A percentile compares a stretch with the other conserved stretches of the same genome.
Conservation (phyloP, 2,888 invertebrate species). For the Listrodromus nycthemerus region DNA sequence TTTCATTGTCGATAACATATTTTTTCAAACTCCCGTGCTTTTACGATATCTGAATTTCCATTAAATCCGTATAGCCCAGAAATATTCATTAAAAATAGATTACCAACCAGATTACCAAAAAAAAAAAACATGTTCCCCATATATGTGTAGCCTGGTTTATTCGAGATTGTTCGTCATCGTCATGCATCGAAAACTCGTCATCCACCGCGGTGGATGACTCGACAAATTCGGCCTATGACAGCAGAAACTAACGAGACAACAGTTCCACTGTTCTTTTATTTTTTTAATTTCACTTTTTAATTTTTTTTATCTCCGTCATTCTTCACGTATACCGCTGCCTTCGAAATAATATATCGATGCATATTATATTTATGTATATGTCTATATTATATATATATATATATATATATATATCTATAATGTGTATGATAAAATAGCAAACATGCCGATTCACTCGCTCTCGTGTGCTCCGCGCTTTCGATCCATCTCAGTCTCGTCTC, state of each 20-base stretch:
- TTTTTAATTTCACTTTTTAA: background rate
- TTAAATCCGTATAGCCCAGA: background rate
- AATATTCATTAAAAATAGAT: background rate
- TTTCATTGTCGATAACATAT: background rate
- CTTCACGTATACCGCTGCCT: background rate
- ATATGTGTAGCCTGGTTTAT: background rate
- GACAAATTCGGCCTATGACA: background rate
- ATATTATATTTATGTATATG: background rate
- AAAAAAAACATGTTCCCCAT: slow-evolving; percentile 22
- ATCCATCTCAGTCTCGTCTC: slow-evolving; percentile 17
- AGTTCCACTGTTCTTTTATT: background rate
- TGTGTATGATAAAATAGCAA: background rate
- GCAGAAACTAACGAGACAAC: slow-evolving; percentile 14
- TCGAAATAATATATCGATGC: background rate
- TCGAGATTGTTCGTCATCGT: slow-evolving; percentile 21
- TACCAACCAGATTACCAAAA: background rate
- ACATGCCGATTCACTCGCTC: background rate
- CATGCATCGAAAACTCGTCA: slow-evolving; percentile 20
- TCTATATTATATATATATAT: background rate
- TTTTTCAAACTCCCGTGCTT: background rate
- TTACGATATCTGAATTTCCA: background rate
- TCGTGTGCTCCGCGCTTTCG: background rate
- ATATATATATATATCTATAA: background rate
- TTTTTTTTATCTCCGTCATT: slow-evolving; percentile 2
- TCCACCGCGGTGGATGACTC: slow-evolving; percentile 22